Evolutionary conservation across 2,113 vertebrate species (phyloP), one percentile per base, ranked within the genome.

Genomic region (Origma solitaria): DNA sequence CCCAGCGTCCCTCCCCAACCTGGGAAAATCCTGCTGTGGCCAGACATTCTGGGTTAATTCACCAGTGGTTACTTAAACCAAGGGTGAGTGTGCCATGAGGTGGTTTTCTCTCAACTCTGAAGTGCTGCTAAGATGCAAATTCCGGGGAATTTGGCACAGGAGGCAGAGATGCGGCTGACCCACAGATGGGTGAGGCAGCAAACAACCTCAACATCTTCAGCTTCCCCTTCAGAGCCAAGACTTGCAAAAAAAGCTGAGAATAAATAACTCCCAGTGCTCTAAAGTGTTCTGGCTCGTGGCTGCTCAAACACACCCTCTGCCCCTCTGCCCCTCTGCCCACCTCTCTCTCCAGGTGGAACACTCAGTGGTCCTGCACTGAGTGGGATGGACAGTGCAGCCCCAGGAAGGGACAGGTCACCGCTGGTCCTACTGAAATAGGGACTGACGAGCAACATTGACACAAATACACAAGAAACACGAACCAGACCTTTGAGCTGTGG

Each of bases 21-120:
- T 0, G 1, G 49, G 35, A 27, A 69, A 83, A 45, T 13, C 30
- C 37, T 2, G 0, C 42, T 4, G 0, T 1, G 24, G 57, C 81
- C 68, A 54, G 47, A 58, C 45, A 68, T 37, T 27, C 42, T 5
- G 38, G 13, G 24, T 57, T 62, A 30, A 53, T 28, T 57, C 91
- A 53, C 47, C 9, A 9, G 70, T 1, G 24, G 33, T 38, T 28
- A 2, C 50, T 60, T n/a, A 33, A 49, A 17, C 28, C 31, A 15
- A 77, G 69, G 69, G 7, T 6, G 35, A 45, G 40, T 1, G 30
- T 9, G 35, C 28, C 5, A 10, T 3, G 6, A 5, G 49, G 45
- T 6, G 25, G 24, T 35, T 86, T 76, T n/a, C 25, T 35, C 66
- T 47, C n/a, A 2, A 3, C 65, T 19, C 0, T 11, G 10, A 30